phyloP scores from a whole-genome alignment of 2,113 vertebrate species.

The Odocoileus virginianus region DNA sequence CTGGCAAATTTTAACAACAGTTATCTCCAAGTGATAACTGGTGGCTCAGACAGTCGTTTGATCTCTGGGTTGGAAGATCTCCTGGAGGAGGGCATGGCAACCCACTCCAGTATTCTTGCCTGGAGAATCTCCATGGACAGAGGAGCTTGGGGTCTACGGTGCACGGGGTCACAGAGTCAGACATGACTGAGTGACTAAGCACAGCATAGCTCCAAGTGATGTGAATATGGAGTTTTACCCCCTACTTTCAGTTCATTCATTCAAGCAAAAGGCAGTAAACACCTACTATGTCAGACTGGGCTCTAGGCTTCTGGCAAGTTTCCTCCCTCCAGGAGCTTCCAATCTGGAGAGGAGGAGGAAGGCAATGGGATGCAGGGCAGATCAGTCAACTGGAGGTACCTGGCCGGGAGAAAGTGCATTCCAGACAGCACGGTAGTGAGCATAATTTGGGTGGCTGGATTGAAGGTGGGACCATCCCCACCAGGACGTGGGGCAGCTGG shows the following conservation, averaged over 20 bases:
- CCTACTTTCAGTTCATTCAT: neutral
- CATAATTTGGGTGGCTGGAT: neutral
- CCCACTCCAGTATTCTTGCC: neutral
- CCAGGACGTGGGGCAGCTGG: neutral
- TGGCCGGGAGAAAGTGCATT: accelerated
- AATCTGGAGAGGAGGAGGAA: neutral
- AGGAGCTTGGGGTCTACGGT: neutral
- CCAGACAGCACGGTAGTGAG: neutral
- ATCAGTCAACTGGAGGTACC: neutral
- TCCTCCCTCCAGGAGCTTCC: neutral
- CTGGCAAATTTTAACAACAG: neutral
- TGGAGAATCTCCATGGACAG: neutral
- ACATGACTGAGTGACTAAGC: neutral
- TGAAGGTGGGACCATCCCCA: accelerated
- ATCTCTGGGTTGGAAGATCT: neutral
- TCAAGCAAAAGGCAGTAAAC: neutral
- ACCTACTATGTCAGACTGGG: neutral
- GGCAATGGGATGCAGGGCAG: too few relatives aligned
- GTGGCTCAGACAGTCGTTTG: neutral
- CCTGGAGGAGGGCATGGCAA: neutral
- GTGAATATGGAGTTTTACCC: accelerated
- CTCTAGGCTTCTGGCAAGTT: neutral
- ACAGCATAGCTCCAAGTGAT: neutral
- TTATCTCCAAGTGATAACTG: neutral
- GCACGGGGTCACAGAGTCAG: neutral